These are phyloP conservation scores for Phylloscopus whistleri DNA, from an alignment of 2,113 vertebrate species.

Conservation along the genomic window DNA sequence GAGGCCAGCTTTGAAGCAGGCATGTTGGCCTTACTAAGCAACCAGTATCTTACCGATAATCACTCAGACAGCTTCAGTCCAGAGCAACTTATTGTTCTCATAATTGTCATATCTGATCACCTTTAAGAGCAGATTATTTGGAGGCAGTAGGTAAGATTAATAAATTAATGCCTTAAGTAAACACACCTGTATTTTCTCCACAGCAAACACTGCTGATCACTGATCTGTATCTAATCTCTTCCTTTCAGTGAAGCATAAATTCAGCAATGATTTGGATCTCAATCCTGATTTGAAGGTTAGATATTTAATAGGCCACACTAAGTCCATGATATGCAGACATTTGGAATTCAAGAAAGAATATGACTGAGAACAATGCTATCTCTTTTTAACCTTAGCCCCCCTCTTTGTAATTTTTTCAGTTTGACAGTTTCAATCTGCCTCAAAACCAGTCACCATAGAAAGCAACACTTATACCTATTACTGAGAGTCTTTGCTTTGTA, in stretches of 20 bases:
- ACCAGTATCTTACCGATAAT: background rate
- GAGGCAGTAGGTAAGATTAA: constrained; percentile 22
- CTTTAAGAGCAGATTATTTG: background rate
- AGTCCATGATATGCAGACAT: background rate
- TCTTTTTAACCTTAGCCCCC: background rate
- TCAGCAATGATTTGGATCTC: constrained; percentile 8
- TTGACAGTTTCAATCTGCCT: background rate
- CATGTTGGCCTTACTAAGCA: background rate
- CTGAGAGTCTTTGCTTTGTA: background rate
- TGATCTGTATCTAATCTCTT: constrained; percentile 21
- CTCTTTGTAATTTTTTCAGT: background rate
- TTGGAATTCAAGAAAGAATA: background rate
- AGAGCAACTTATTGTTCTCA: background rate
- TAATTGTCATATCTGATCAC: background rate
- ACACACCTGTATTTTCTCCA: constrained; percentile 13
- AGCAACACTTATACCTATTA: background rate
- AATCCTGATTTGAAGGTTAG: background rate
- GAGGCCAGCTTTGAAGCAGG: background rate
- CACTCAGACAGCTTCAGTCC: background rate
- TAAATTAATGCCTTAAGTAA: constrained; percentile 21
- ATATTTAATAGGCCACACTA: background rate
- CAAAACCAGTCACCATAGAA: background rate
- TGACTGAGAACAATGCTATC: background rate
- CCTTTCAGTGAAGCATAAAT: background rate
- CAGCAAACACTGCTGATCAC: background rate